These are phyloP conservation scores for Megaceryle torquata DNA, from an alignment of 2,113 vertebrate genomes.

Conservation along the genomic window DNA sequence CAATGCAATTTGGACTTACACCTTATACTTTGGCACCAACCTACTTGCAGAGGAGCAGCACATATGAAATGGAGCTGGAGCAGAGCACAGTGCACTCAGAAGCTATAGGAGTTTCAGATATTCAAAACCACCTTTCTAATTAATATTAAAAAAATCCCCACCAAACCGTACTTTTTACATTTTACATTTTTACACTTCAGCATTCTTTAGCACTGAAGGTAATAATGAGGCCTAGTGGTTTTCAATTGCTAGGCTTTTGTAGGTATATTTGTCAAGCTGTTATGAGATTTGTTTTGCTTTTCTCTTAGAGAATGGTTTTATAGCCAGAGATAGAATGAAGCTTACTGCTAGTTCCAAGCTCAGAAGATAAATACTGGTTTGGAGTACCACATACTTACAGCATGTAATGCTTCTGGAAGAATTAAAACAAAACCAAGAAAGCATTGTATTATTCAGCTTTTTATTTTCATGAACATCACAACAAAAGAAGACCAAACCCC, in stretches of 20 bases:
- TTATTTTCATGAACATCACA: neutral
- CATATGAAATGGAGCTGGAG: neutral
- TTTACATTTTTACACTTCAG: neutral
- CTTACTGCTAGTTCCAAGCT: neutral
- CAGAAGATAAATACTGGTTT: neutral
- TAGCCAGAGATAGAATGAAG: neutral
- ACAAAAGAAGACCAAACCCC: neutral
- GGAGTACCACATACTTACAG: neutral
- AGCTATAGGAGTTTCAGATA: neutral
- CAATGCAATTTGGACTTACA: neutral
- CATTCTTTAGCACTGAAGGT: neutral
- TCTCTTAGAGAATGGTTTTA: neutral
- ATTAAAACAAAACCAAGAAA: neutral
- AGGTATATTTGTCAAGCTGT: neutral
- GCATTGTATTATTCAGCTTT: neutral
- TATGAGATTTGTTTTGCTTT: neutral
- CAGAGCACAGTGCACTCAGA: neutral
- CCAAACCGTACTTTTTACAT: neutral
- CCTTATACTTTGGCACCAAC: neutral
- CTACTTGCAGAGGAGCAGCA: neutral
- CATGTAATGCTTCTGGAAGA: neutral
- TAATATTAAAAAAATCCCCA: neutral
- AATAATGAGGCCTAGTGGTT: neutral
- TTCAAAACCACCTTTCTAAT: neutral
- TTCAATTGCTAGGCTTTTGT: neutral